phyloP scores from a whole-genome alignment of 2,113 vertebrate species.

The Nansenia antarctica region DNA sequence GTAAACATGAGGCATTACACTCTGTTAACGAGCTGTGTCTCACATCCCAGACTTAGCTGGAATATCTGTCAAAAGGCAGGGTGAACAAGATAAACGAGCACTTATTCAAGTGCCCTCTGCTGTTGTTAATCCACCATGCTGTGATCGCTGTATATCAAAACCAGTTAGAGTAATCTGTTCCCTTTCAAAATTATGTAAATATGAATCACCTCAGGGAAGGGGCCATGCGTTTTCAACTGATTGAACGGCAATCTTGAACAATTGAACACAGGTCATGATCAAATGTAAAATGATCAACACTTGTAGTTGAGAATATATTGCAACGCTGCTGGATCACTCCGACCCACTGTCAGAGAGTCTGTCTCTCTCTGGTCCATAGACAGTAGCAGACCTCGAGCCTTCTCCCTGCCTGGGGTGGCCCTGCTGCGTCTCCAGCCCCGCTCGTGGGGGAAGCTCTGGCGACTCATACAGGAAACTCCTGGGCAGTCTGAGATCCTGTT shows the following conservation, averaged over 20 bases:
- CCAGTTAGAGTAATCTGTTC: too few relatives aligned
- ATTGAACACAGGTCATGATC: too few relatives aligned
- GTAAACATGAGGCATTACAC: background rate
- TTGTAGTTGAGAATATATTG: too few relatives aligned
- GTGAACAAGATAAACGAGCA: background rate
- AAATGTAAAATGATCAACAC: too few relatives aligned
- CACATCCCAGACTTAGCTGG: background rate
- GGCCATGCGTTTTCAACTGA: background rate
- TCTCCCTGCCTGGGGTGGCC: too few relatives aligned
- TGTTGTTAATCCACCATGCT: background rate
- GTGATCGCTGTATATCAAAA: background rate
- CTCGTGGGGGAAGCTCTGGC: conserved; percentile 11
- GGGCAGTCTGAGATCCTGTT: conserved; percentile 24
- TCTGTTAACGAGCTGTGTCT: background rate
- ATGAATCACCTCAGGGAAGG: background rate
- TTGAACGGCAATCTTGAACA: too few relatives aligned
- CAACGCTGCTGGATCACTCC: too few relatives aligned
- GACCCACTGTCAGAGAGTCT: background rate
- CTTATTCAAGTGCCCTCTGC: background rate
- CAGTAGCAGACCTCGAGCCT: background rate
- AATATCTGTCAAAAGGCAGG: background rate
- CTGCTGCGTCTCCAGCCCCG: background rate
- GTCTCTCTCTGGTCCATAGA: too few relatives aligned
- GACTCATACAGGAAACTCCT: conserved; percentile 32
- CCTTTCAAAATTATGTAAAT: background rate